Conservation (phyloP, 2,113 vertebrate species). For the Tragelaphus buxtoni region DNA sequence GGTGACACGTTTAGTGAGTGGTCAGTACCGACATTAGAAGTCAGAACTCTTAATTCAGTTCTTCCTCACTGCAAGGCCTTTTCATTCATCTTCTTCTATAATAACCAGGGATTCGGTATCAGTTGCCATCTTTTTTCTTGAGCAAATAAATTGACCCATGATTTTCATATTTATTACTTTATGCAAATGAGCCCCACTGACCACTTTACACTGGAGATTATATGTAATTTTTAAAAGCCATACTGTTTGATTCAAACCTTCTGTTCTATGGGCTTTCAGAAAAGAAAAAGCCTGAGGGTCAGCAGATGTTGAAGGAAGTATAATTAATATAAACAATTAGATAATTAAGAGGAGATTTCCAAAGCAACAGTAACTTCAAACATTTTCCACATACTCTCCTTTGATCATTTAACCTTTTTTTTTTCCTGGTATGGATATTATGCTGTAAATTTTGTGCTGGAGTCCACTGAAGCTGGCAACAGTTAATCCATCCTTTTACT, state of each 20-base stretch:
- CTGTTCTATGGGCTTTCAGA: not conserved
- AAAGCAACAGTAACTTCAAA: not conserved
- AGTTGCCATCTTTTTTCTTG: not conserved
- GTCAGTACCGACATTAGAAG: not conserved
- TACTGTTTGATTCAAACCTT: slow-evolving; percentile 37
- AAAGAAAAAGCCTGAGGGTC: not conserved
- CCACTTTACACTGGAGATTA: not conserved
- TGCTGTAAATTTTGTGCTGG: slow-evolving; percentile 22
- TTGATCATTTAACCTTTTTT: slow-evolving; percentile 22
- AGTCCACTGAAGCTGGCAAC: not conserved
- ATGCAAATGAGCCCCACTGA: not conserved
- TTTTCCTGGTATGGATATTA: not conserved
- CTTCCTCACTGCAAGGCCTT: not conserved
- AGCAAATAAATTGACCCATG: not conserved
- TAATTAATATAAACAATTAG: slow-evolving; percentile 54
- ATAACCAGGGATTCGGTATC: not conserved
- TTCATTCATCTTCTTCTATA: not conserved
- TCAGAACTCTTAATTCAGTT: not conserved
- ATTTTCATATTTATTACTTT: slow-evolving; percentile 17
- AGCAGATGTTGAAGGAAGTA: slow-evolving; percentile 46
- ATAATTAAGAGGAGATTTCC: slow-evolving; percentile 32
- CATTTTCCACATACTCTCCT: not conserved
- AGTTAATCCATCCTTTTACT: not conserved
- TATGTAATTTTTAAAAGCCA: not conserved
- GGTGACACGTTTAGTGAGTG: not conserved